Evolutionary conservation across 2,888 invertebrate genomes (phyloP), one percentile per base, ranked within the genome.

Genomic region (Drosophila prolongata): DNA sequence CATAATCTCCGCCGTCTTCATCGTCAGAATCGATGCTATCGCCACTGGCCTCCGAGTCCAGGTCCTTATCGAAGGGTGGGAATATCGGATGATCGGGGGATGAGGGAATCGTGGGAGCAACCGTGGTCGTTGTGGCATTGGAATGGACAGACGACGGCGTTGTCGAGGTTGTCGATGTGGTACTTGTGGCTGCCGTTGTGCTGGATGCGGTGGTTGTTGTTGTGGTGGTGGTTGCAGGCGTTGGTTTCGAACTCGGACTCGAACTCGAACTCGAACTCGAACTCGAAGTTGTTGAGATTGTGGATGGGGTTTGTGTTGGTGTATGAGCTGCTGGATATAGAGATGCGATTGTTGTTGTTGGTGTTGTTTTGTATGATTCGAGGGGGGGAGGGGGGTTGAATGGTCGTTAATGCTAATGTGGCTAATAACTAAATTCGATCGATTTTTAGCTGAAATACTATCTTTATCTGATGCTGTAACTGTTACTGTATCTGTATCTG

Each of bases 311-410:
- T 68, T 44, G 76, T 67, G 66, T 50, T 76, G 74, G 76, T 77
- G 75, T 76, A 59, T 87, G 76, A 89, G 85, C 85, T 85, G 89
- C 81, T 87, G 85, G 84, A 85, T 87, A 85, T 79, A 89, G 75
- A 89, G 79, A 89, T 89, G 72, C 80, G 62, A 59, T 67, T 73
- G 59, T 70, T 76, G 57, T 64, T 75, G 60, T 67, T 76, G 65
- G 44, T 66, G 67, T 67, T 52, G 37, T 65, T 62, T 72, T 72
- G 60, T 59, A 76, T 76, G 71, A 65, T 65, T 54, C 49, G 54
- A 24, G 6, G 30, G 30, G 8, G 74, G 75, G 72, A 19, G 16
- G 35, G 68, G 61, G 6, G 30, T 6, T 30, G 30, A 30, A 71
- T 72, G 69, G 71, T 78, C 75, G 75, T 78, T 72, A 80, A 62